Percentiles rank a stretch among this genome's conserved stretches.
These are phyloP conservation scores for Calliopsis andreniformis DNA, from an alignment of 1,140 invertebrate species.

Conservation along the genomic window DNA sequence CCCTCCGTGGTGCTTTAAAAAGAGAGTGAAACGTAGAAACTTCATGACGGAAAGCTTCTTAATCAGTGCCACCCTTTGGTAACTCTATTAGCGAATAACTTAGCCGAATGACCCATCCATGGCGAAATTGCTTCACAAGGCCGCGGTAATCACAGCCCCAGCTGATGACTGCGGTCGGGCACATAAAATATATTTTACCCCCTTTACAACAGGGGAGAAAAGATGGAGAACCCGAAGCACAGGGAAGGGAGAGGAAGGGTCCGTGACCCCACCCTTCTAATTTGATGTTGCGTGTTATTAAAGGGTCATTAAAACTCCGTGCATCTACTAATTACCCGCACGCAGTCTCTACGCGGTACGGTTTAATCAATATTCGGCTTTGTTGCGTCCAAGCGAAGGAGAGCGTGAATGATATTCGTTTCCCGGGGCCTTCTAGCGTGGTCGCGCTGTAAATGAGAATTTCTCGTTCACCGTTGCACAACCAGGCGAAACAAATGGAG, in stretches of 20 bases:
- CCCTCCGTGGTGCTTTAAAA: neutral
- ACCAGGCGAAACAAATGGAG: constrained; percentile 29
- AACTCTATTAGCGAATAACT: constrained; percentile 18
- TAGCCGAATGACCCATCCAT: constrained; percentile 5
- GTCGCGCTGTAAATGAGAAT: constrained; percentile 32
- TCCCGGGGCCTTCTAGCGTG: constrained; percentile 28
- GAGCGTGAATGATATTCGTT: constrained; percentile 42
- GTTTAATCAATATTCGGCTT: constrained; percentile 75
- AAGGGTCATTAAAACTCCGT: constrained; percentile 74
- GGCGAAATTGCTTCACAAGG: neutral
- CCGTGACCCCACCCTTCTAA: constrained; percentile 67
- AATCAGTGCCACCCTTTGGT: constrained; percentile 13
- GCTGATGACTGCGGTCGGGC: constrained; percentile 2
- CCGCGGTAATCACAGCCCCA: constrained; percentile 10
- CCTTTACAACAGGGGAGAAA: neutral
- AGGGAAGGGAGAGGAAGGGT: constrained; percentile 33
- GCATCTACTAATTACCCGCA: constrained; percentile 76
- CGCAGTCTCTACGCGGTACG: constrained; percentile 62
- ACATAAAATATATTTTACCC: neutral
- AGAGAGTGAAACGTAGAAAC: neutral
- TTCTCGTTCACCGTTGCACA: constrained; percentile 14
- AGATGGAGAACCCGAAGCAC: constrained; percentile 3
- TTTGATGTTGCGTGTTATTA: constrained; percentile 76
- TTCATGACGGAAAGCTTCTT: neutral
- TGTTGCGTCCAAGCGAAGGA: constrained; percentile 62